Evolutionary conservation across 1,140 invertebrate species (phyloP), one percentile per base, ranked within the genome.

Genomic region (Lucilia sericata): DNA sequence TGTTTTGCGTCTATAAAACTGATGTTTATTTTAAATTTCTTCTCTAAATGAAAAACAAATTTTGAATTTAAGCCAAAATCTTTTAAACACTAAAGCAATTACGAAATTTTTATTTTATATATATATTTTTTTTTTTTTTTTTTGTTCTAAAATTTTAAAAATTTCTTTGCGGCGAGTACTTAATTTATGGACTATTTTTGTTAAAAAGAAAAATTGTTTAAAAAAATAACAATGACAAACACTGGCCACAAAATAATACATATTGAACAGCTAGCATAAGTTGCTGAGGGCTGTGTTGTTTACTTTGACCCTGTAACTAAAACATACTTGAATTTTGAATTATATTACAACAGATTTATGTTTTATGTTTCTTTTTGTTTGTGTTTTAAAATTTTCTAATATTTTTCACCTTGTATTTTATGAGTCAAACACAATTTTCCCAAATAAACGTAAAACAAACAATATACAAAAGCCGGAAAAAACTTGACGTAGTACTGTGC

Each of bases 11-110:
- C 25, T 14, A 76, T 76, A 7, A 74, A 74, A 74, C 8, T 74
- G 34, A 76, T 76, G 74, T 76, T 34, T 76, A 76, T 76, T 76
- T 76, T 36, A 17, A 36, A 42, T 78, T 47, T 25, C 25, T 76
- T 80, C 42, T 19, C n/a, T 49, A 49, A 25, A 80, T 51, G n/a
- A 80, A 80, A 49, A 51, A 30, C 25, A 30, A 30, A 30, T 80
- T 80, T 80, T 78, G 76, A 80, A 49, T 80, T 51, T 80, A 51
- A 49, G 76, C 76, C 76, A 80, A 80, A 80, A 80, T 25, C n/a
- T 80, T 21, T 49, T 80, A 49, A 36, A 80, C 42, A 49, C 65
- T 25, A 21, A 9, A n/a, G 76, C 76, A 80, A 80, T 80, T 80
- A 80, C 76, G 76, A 80, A 80, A 80, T 80, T 51, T 47, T 7